Base-by-base conservation (phyloP, 1,140 invertebrate genomes). In the Diprion similis region DNA sequence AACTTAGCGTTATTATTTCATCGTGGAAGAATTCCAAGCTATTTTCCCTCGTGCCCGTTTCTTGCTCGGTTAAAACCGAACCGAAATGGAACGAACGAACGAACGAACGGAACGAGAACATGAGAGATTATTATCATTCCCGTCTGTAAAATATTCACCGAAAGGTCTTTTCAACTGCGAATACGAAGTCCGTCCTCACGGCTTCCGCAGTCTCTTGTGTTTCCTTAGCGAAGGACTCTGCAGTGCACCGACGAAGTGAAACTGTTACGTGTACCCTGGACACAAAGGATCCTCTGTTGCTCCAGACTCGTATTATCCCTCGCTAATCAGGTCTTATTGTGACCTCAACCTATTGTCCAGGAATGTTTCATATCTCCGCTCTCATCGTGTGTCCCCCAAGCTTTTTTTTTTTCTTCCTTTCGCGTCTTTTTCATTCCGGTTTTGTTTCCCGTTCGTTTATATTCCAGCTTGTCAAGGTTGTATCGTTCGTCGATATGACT, bases 321-420 rank as follows among this genome's bases (percentile, higher is more conserved):
- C 70, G 19, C 48, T 71, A 19, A 19, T 71, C 66, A 68, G 46
- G 71, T 70, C 66, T 73, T 48, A 70, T 65, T 73, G 37, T 69
- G 24, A n/a, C 71, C 66, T 48, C 37, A 4, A 59, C 15, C 24
- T 37, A 67, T 66, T 66, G 18, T 72, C 48, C 10, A 72, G 17
- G 64, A 37, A 24, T 45, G 18, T 37, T 72, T 66, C 48, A 66
- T 66, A n/a, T 47, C 71, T 45, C n/a, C 8, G 6, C 51, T 37
- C 24, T 37, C 24, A 37, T 37, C 13, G n/a, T 45, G 37, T 47
- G 3, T 8, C 10, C 46, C 19, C 9, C n/a, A 19, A 15, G 8
- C 24, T 46, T 71, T 37, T 67, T 17, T 10, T 18, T 73, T 67
- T 72, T 72, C 59, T 65, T 65, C 11, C 13, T 19, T 24, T 4